Evolutionary conservation across 2,797 vertebrate species (phyloP).

Genomic region (Clamator glandarius): DNA sequence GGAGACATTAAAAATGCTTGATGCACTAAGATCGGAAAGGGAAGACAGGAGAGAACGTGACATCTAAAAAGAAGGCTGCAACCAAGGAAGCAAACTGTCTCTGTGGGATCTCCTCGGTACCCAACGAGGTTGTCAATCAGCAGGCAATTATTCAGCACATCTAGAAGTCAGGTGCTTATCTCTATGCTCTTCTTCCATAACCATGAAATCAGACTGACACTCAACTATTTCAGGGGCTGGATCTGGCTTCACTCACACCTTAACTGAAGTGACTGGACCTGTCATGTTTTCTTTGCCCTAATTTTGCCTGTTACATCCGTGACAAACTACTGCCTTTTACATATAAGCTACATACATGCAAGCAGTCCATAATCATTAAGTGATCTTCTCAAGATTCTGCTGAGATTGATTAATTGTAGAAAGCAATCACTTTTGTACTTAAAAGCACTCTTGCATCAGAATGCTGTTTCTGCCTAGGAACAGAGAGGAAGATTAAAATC

Average conservation of each 20-base stretch:
- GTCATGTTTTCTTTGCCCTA: background rate
- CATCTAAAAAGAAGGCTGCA: background rate
- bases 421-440: background rate
- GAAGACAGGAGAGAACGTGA: background rate
- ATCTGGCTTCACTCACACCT: background rate
- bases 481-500: background rate
- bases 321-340: background rate
- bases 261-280: background rate
- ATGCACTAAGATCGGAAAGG: background rate
- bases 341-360: background rate
- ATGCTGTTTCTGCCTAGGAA: background rate
- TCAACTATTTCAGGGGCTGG: background rate
- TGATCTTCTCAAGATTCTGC: background rate
- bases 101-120: background rate
- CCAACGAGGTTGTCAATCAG: background rate
- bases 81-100: background rate
- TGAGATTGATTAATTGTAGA: background rate
- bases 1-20: background rate
- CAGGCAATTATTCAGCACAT: background rate
- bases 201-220: background rate
- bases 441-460: background rate
- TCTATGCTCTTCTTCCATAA: background rate
- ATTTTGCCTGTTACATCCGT: background rate
- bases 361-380: background rate
- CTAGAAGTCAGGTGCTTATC: background rate